Conservation (phyloP, 2,113 vertebrate genomes). For the Elephantulus edwardii region DNA sequence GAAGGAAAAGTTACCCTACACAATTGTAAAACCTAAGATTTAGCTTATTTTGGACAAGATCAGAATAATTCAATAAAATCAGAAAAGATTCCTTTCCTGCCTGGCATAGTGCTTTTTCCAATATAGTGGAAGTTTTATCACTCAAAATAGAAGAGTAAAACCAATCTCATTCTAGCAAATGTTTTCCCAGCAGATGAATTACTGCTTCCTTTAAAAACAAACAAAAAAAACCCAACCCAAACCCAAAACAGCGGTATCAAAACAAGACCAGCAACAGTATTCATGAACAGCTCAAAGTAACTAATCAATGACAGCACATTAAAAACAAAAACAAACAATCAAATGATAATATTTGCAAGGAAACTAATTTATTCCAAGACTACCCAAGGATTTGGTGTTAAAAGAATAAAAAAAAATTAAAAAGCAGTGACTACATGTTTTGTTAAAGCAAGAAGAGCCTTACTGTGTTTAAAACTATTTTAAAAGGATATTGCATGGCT, state of each 20-base stretch:
- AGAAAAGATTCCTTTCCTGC: no score
- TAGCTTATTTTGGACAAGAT: slow-evolving; percentile 22
- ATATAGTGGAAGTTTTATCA: background rate
- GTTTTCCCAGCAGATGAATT: background rate
- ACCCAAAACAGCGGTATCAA: background rate
- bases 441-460: slow-evolving; percentile 48
- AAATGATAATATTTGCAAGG: slow-evolving; percentile 29
- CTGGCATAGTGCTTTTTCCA: no score
- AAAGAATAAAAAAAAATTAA: no score
- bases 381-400: slow-evolving; percentile 34
- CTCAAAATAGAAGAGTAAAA: background rate
- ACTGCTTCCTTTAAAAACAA: background rate
- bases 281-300: slow-evolving; percentile 11
- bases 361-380: slow-evolving; percentile 58
- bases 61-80: background rate
- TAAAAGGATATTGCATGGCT: slow-evolving; percentile 54
- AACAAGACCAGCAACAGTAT: background rate
- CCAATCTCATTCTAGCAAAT: background rate
- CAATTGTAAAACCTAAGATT: background rate
- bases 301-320: background rate
- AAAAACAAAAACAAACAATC: no score
- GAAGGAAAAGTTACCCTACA: background rate
- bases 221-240: no score
- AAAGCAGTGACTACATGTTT: slow-evolving; percentile 55
- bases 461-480: slow-evolving; percentile 44